Evolutionary conservation across 2,113 vertebrate species (phyloP).

Genomic region (Dromas ardeola): DNA sequence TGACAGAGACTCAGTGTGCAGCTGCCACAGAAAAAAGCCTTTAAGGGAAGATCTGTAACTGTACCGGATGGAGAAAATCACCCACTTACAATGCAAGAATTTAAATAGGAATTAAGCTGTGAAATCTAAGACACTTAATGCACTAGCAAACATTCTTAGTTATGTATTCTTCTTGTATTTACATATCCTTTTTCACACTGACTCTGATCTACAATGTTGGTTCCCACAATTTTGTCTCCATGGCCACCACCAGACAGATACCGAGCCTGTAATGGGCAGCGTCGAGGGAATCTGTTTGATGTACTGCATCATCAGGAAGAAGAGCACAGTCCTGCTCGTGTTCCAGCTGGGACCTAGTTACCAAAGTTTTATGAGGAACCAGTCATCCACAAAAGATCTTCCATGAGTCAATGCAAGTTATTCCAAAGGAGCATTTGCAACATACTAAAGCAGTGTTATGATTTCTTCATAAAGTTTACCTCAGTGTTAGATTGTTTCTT

Average conservation of each 20-base stretch:
- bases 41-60: conserved; percentile 72
- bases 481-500: conserved; percentile 10
- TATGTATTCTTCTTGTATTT: conserved; percentile 12
- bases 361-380: background rate
- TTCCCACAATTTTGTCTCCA: background rate
- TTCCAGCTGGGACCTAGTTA: background rate
- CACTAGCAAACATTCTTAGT: background rate
- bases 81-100: conserved; percentile 4
- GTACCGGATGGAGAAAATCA: conserved; percentile 15
- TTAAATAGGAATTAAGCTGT: conserved; percentile 19
- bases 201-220: background rate
- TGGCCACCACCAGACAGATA: background rate
- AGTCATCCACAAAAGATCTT: background rate
- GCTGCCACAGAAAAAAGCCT: conserved; percentile 69
- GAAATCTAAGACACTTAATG: background rate
- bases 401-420: background rate
- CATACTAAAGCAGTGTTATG: background rate
- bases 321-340: background rate
- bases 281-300: background rate
- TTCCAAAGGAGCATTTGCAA: conserved; percentile 1
- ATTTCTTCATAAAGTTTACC: conserved; percentile 23
- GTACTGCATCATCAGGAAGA: background rate
- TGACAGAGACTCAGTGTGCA: conserved; percentile 77
- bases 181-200: background rate
- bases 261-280: background rate